These are phyloP conservation scores for Atta texana DNA, from an alignment of 1,140 invertebrate species.

Conservation along the genomic window DNA sequence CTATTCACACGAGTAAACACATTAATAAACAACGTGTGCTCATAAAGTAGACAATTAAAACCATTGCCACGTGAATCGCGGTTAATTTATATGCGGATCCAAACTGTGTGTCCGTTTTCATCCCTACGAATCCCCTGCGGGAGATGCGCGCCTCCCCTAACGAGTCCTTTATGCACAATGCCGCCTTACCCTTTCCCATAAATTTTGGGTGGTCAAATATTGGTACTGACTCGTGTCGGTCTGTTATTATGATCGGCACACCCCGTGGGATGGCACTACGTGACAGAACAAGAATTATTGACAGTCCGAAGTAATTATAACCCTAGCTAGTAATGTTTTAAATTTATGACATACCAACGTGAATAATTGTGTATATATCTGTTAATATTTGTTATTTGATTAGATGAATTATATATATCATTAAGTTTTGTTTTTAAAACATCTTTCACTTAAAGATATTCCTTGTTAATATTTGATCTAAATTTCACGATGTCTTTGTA, in stretches of 20 bases:
- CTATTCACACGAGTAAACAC: conserved; percentile 75
- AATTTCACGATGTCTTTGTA: neutral
- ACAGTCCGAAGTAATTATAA: neutral
- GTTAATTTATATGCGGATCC: conserved; percentile 79
- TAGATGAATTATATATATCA: neutral
- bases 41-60: conserved; percentile 80
- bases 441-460: neutral
- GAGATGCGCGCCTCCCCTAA: conserved; percentile 67
- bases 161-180: conserved; percentile 70
- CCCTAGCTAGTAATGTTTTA: conserved; percentile 35
- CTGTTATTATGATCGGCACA: conserved; percentile 62
- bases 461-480: neutral
- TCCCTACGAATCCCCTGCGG: conserved; percentile 49
- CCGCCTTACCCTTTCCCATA: conserved; percentile 71
- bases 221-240: conserved; percentile 60
- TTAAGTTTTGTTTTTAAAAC: neutral
- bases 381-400: neutral
- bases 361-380: conserved; percentile 2
- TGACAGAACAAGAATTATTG: conserved; percentile 59
- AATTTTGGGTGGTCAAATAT: conserved; percentile 78
- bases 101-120: conserved; percentile 51
- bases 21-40: conserved; percentile 80
- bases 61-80: conserved; percentile 72
- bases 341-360: neutral
- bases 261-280: conserved; percentile 23